Base-by-base conservation (phyloP, 2,797 vertebrate species). In the Pangasius djambal region DNA sequence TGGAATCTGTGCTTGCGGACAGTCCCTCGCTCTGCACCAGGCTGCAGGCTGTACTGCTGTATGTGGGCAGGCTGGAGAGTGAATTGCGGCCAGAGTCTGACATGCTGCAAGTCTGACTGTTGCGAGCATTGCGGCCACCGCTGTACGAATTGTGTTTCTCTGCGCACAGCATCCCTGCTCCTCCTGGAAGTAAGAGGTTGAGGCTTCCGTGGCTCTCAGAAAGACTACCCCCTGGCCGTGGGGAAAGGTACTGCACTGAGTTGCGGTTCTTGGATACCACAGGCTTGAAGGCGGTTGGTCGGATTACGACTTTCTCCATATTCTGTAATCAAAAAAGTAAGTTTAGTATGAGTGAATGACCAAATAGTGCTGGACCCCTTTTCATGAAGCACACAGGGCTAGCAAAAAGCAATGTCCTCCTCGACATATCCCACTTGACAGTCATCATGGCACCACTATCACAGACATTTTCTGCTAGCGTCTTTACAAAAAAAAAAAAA, bases 21-120 rank as follows among this genome's bases (percentile, higher is more conserved):
- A 96, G 95, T 0, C 94, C 96, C 86, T 99, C 98, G 0, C 96
- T 96, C 88, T 96, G 97, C 50, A 94, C 95, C 92, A 97, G 95
- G 94, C 97, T 97, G 93, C 97, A 97, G 78, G 97, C 97, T 0
- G 98, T 98, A 93, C 98, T 99, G 94, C 96, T 97, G 94, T 98
- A 99, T 10, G 98, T 99, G 6, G 99, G 99, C 91, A 99, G 96
- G 94, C 98, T 99, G 91, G 98, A 99, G 90, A 99, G 96, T 7
- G 99, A 99, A 95, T 99, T 99, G 78, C 98, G 97, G 61, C 99
- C 99, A 1, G 98, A 99, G 93, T 99, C 99, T 0, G 98, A 99
- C 94, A 98, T 97, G 6, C 97, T 98, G 92, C 97, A 97, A 3
- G 97, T 97, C 79, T 97, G 97, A 93, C 97, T 97, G 92, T 90